These are phyloP conservation scores for Phrynocephalus vlangalii DNA, from an alignment of 2,797 vertebrate genomes.

Conservation along the genomic window DNA sequence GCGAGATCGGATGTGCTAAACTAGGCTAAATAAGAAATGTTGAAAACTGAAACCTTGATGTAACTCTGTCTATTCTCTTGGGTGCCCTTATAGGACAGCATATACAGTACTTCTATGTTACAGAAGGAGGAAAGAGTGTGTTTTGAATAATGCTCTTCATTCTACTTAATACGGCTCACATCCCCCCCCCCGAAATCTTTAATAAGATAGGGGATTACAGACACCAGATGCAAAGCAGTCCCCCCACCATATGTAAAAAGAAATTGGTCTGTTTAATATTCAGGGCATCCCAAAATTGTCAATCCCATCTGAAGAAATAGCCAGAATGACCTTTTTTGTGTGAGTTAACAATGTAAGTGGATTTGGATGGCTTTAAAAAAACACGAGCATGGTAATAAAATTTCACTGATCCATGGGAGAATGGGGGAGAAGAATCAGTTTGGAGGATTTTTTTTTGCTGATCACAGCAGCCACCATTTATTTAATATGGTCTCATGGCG, in stretches of 20 bases:
- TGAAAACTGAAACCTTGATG: not conserved
- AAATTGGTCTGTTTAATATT: slow-evolving; percentile 52
- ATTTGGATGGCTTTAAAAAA: slow-evolving; percentile 38
- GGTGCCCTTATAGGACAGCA: not conserved
- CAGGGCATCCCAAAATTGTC: slow-evolving; percentile 16
- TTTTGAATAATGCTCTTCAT: slow-evolving; percentile 33
- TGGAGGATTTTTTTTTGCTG: slow-evolving; percentile 34
- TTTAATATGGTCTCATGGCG: slow-evolving; percentile 42
- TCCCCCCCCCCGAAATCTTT: slow-evolving; percentile 47
- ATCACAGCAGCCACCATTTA: slow-evolving; percentile 7
- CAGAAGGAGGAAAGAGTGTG: slow-evolving; percentile 35
- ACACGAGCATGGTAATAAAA: slow-evolving; percentile 35
- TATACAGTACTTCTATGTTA: not conserved
- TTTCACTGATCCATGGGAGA: slow-evolving; percentile 43
- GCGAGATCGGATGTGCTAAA: not conserved
- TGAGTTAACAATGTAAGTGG: slow-evolving; percentile 42
- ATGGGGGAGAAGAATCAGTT: not conserved
- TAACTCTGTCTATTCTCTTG: not conserved
- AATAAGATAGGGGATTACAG: slow-evolving; percentile 52
- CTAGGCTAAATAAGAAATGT: not conserved
- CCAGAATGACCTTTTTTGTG: not conserved
- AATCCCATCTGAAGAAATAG: slow-evolving; percentile 41
- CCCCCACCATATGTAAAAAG: slow-evolving; percentile 37
- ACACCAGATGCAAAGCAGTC: slow-evolving; percentile 34
- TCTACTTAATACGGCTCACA: slow-evolving; percentile 32